phyloP scores from a whole-genome alignment of 2,797 vertebrate species.

The Catostomus latipinnis region DNA sequence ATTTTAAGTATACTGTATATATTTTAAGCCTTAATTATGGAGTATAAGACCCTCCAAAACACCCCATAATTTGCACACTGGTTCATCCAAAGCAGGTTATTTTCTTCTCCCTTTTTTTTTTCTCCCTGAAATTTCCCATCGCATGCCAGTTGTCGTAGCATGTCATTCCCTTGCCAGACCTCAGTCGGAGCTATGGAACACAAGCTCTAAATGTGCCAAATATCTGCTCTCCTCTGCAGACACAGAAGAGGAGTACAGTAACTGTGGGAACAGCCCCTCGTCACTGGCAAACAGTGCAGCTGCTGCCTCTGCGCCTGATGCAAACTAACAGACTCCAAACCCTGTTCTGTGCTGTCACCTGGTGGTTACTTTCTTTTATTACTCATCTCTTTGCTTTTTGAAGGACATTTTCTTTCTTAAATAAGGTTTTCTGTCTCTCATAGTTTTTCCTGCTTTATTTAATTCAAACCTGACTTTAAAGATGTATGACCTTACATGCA shows the following conservation, averaged over 20 bases:
- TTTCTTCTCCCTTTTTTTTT: background rate
- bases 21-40: too few species aligned
- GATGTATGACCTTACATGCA: background rate
- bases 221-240: slow-evolving; percentile 64
- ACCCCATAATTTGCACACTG: too few species aligned
- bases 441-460: background rate
- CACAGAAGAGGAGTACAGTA: slow-evolving; percentile 62
- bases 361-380: slow-evolving; percentile 51
- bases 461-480: background rate
- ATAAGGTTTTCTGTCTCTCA: too few species aligned
- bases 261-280: slow-evolving; percentile 54
- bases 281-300: slow-evolving; percentile 56
- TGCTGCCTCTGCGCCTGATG: slow-evolving; percentile 55
- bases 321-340: slow-evolving; percentile 56
- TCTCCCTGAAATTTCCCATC: background rate
- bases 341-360: slow-evolving; percentile 55
- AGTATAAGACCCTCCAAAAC: too few species aligned
- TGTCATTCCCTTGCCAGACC: slow-evolving; percentile 33
- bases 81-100: background rate
- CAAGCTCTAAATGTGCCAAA: slow-evolving; percentile 58
- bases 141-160: background rate
- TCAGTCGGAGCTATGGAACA: slow-evolving; percentile 26
- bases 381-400: slow-evolving; percentile 26
- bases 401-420: background rate
- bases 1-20: too few species aligned